Conservation (phyloP, 2,797 vertebrate genomes). For the Acipenser ruthenus region DNA sequence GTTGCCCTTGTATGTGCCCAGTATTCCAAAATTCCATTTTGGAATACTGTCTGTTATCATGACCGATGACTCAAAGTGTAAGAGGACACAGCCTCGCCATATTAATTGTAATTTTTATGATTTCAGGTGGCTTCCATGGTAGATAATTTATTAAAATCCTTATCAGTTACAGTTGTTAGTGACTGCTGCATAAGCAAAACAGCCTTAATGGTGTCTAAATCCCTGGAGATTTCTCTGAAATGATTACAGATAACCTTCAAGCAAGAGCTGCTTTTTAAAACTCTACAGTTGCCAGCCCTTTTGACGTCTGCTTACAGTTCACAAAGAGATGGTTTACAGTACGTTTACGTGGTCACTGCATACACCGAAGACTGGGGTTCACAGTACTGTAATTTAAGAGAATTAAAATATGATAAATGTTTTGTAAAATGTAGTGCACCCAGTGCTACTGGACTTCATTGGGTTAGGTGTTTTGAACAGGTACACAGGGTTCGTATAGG, state of each 20-base stretch:
- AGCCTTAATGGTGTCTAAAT: constrained; percentile 6
- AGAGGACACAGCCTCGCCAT: neutral
- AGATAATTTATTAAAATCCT: constrained; percentile 2
- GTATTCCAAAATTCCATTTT: neutral
- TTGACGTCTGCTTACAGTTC: neutral
- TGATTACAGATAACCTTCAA: constrained; percentile 14
- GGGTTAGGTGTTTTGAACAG: too few relatives aligned
- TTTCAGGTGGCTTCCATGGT: constrained; percentile 1
- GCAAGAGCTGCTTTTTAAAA: constrained; percentile 4
- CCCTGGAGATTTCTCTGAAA: neutral
- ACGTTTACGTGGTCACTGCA: too few relatives aligned
- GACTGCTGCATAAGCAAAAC: constrained; percentile 12
- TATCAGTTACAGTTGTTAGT: constrained; percentile 11
- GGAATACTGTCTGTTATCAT: neutral
- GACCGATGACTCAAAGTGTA: constrained; percentile 2
- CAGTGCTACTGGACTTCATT: too few relatives aligned
- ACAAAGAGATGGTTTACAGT: too few relatives aligned
- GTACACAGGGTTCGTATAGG: too few relatives aligned
- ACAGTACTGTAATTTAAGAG: too few relatives aligned
- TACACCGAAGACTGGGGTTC: too few relatives aligned
- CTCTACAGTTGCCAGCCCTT: neutral
- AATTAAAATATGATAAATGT: too few relatives aligned
- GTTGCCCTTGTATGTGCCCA: too few relatives aligned
- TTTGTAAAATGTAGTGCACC: too few relatives aligned
- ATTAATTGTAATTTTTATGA: constrained; percentile 7